Percentiles rank a stretch among this genome's conserved stretches.
Conservation (phyloP, 2,113 vertebrate genomes). For the Colossoma macropomum region DNA sequence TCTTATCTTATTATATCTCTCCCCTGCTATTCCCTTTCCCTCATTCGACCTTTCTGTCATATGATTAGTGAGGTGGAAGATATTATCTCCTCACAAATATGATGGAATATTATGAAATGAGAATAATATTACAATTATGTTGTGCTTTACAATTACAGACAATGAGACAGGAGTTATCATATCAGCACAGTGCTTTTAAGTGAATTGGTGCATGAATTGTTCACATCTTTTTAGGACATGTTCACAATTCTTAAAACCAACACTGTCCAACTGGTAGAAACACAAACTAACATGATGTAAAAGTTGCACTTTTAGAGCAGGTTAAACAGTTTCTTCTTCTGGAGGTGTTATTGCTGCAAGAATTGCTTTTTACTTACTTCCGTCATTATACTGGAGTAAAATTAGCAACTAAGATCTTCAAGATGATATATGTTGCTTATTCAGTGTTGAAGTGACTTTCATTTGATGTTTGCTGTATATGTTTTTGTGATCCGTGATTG, state of each 20-base stretch:
- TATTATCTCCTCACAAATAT: conserved; percentile 52
- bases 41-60: conserved; percentile 51
- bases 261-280: neutral
- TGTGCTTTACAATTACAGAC: conserved; percentile 50
- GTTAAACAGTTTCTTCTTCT: neutral
- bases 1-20: conserved; percentile 61
- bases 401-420: no score
- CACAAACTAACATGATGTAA: conserved; percentile 16
- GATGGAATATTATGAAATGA: conserved; percentile 46
- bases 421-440: no score
- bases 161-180: conserved; percentile 35
- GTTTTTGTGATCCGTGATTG: no score
- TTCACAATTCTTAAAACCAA: neutral
- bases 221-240: conserved; percentile 12
- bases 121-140: conserved; percentile 54
- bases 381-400: no score
- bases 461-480: no score
- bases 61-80: conserved; percentile 52
- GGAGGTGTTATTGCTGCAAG: neutral
- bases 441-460: no score
- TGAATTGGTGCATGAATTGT: conserved; percentile 36
- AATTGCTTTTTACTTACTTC: neutral
- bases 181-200: conserved; percentile 39
- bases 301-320: conserved; percentile 25
- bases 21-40: conserved; percentile 48